These are phyloP conservation scores for Mirza zaza DNA, from an alignment of 2,113 vertebrate species.

Conservation along the genomic window DNA sequence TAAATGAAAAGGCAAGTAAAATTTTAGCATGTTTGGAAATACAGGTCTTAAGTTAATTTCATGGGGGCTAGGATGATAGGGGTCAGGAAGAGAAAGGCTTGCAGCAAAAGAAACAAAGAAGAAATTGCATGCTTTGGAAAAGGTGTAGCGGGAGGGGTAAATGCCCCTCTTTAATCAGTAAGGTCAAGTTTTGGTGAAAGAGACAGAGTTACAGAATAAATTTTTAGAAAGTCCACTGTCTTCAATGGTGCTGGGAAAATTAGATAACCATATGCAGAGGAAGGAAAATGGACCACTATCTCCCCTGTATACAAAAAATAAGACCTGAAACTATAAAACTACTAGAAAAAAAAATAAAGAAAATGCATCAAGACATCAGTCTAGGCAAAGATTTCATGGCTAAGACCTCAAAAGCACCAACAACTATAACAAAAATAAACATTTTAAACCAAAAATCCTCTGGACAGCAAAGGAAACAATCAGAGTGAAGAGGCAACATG, in stretches of 20 bases:
- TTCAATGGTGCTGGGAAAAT: background rate
- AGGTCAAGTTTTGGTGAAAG: background rate
- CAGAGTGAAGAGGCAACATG: background rate
- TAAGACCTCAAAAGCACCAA: background rate
- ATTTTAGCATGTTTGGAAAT: background rate
- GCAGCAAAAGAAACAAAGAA: background rate
- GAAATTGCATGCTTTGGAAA: background rate
- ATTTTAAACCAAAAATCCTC: too few species aligned
- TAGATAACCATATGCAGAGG: background rate
- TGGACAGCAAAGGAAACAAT: too few species aligned
- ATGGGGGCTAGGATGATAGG: background rate
- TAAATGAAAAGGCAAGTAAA: background rate
- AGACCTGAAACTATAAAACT: too few species aligned
- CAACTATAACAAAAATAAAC: too few species aligned
- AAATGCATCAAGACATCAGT: background rate
- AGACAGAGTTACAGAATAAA: background rate
- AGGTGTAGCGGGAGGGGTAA: background rate
- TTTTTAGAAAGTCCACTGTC: background rate
- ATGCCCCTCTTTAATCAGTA: background rate
- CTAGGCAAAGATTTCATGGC: background rate
- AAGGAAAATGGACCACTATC: too few species aligned
- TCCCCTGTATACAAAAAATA: too few species aligned
- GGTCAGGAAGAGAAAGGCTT: background rate
- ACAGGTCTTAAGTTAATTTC: background rate
- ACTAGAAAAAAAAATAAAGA: background rate